These are phyloP conservation scores for Crossocerus cetratus DNA, from an alignment of 2,888 invertebrate species.

Conservation along the genomic window DNA sequence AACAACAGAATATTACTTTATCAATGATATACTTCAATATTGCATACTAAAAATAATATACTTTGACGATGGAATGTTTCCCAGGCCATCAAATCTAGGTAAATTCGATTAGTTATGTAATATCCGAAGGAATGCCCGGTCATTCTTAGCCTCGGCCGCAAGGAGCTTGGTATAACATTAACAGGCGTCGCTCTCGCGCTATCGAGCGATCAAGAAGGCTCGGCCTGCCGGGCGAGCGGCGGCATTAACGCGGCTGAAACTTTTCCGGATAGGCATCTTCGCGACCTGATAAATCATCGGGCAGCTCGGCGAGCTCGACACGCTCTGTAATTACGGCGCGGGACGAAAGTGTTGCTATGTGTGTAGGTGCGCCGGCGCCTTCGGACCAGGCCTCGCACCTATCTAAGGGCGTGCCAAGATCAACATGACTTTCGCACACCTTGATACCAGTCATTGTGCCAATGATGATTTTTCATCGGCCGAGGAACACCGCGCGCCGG, in stretches of 20 bases:
- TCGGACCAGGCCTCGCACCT: slow-evolving; percentile 33
- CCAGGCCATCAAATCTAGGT: too few species aligned
- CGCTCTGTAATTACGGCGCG: slow-evolving; percentile 59
- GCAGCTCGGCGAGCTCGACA: slow-evolving; percentile 39
- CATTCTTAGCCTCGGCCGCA: too few species aligned
- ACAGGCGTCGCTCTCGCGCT: slow-evolving; percentile 16
- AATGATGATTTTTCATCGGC: neutral
- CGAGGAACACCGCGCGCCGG: too few species aligned
- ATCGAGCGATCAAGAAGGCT: slow-evolving; percentile 26
- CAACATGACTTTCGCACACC: slow-evolving; percentile 28
- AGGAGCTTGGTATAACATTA: too few species aligned
- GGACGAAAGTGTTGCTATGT: slow-evolving; percentile 57
- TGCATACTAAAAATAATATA: too few species aligned
- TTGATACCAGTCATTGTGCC: neutral
- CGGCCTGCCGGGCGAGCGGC: slow-evolving; percentile 17
- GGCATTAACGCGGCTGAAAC: slow-evolving; percentile 40
- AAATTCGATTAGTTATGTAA: too few species aligned
- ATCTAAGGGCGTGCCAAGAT: slow-evolving; percentile 45
- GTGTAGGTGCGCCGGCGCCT: slow-evolving; percentile 35
- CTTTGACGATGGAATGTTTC: too few species aligned
- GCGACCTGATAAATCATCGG: slow-evolving; percentile 56
- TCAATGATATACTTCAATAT: too few species aligned
- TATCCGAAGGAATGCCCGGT: too few species aligned
- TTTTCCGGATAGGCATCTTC: slow-evolving; percentile 54
- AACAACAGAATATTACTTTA: too few species aligned